Percentiles rank a stretch among this genome's conserved stretches.
phyloP scores from a whole-genome alignment of 1,140 invertebrate species.

The Nebria ingens region DNA sequence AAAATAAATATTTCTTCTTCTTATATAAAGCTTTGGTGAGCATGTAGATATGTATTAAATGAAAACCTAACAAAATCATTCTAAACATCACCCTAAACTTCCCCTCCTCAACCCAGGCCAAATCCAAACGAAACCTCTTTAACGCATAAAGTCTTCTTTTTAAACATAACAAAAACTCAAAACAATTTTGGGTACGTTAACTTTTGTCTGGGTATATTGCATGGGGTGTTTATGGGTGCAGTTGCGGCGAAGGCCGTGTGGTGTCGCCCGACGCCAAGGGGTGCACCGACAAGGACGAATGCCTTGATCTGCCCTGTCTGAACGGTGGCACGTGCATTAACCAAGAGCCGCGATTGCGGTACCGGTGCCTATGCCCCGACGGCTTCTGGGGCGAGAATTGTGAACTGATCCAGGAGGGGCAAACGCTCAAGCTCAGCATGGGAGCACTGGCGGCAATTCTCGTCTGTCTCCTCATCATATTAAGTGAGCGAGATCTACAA shows the following conservation, averaged over 20 bases:
- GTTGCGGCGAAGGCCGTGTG: slow-evolving; percentile 83
- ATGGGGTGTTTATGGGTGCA: slow-evolving; percentile 31
- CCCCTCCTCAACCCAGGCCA: no score
- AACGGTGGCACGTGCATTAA: slow-evolving; percentile 85
- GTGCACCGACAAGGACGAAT: slow-evolving; percentile 90
- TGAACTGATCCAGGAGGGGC: slow-evolving; percentile 83
- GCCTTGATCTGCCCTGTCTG: slow-evolving; percentile 80
- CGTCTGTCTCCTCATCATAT: slow-evolving; percentile 86
- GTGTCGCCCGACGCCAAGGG: slow-evolving; percentile 79
- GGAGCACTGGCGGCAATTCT: slow-evolving; percentile 86
- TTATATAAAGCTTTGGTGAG: no score
- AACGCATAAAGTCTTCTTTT: background rate
- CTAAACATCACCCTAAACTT: no score
- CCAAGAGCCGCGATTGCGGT: slow-evolving; percentile 71
- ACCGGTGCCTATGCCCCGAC: slow-evolving; percentile 75
- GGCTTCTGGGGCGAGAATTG: slow-evolving; percentile 92
- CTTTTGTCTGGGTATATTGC: no score
- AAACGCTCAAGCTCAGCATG: slow-evolving; percentile 86
- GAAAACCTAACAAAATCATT: no score
- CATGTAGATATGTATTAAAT: no score
- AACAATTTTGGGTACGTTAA: no score
- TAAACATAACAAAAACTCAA: background rate
- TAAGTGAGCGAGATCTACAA: no score
- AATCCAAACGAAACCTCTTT: background rate
- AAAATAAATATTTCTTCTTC: no score